Evolutionary conservation across 2,113 vertebrate species (phyloP).

Genomic region (Nicator chloris): DNA sequence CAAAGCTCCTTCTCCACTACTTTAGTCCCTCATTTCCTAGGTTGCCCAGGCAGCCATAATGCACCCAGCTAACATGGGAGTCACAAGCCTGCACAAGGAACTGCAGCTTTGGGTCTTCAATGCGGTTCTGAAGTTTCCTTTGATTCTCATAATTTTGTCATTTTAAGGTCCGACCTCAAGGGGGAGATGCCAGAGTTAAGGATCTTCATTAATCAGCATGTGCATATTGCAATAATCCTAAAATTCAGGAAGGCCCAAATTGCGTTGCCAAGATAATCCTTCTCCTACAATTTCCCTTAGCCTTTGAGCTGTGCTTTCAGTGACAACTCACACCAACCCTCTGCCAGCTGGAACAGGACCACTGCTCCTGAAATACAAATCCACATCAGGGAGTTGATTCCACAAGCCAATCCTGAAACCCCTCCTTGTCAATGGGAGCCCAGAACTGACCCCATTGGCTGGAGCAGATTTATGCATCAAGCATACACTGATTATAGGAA

Average conservation of each 20-base stretch:
- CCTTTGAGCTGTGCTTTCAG: neutral
- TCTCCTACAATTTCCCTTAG: neutral
- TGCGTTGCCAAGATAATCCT: neutral
- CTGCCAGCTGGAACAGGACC: neutral
- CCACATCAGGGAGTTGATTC: neutral
- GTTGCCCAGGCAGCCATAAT: neutral
- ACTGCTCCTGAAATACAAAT: neutral
- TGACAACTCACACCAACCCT: neutral
- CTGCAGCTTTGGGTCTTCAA: neutral
- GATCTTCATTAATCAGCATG: slow-evolving; percentile 19
- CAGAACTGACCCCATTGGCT: neutral
- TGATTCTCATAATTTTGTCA: neutral
- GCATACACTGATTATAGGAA: neutral
- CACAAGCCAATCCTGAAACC: neutral
- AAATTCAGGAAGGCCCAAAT: neutral
- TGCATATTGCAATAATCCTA: neutral
- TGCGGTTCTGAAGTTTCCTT: neutral
- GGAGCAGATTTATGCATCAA: neutral
- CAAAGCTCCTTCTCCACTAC: neutral
- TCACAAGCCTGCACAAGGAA: neutral
- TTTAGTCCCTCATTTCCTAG: neutral
- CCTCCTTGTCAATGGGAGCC: neutral
- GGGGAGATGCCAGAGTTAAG: slow-evolving; percentile 64
- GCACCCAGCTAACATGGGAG: neutral
- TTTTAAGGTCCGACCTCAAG: slow-evolving; percentile 60